Conservation (phyloP, 2,797 vertebrate genomes). For the Phrynocephalus vlangalii region DNA sequence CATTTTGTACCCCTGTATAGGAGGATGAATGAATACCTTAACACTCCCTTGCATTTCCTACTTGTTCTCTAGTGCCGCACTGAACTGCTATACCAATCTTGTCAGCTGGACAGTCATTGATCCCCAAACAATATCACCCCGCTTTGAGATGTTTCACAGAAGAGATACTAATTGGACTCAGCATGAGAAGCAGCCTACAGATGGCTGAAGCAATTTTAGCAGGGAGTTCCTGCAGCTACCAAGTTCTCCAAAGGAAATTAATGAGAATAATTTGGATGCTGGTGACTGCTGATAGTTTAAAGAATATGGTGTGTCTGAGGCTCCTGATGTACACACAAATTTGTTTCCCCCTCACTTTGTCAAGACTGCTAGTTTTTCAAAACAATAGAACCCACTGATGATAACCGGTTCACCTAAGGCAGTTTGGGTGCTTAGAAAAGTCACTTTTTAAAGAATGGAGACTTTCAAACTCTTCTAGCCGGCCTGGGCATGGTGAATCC, state of each 20-base stretch:
- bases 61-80: not conserved
- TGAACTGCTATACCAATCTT: not conserved
- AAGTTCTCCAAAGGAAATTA: not conserved
- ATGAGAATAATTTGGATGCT: not conserved
- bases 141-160: conserved; percentile 1
- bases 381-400: no score
- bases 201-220: conserved; percentile 15
- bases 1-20: no score
- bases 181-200: not conserved
- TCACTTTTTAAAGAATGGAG: no score
- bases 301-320: not conserved
- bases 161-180: conserved; percentile 25
- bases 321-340: not conserved
- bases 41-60: not conserved
- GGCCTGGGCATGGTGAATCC: no score
- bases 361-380: no score
- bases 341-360: not conserved
- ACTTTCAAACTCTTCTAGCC: no score
- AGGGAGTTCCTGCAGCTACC: not conserved
- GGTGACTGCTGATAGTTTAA: not conserved
- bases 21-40: no score
- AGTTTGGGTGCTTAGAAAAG: no score
- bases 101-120: conserved; percentile 3
- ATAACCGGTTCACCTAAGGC: no score
- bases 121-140: not conserved